Conservation (phyloP, 1,140 invertebrate species). For the Caenorhabditis briggsae region DNA sequence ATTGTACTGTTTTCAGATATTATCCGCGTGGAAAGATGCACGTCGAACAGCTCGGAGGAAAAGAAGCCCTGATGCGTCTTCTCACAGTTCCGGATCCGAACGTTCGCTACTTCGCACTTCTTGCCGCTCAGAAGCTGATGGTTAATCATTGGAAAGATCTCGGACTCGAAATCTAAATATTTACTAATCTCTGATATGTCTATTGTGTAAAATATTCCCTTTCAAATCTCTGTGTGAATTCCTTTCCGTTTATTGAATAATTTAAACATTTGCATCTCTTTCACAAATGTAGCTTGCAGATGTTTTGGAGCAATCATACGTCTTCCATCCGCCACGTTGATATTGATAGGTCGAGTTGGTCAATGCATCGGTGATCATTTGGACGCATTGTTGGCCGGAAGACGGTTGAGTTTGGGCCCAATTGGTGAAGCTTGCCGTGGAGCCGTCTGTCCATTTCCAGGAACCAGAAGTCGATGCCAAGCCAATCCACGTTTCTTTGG, state of each 20-base stretch:
- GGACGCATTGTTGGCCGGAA: background rate
- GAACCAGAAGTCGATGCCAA: background rate
- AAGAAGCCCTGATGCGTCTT: constrained; percentile 96
- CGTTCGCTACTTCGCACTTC: constrained; percentile 95
- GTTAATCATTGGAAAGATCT: constrained; percentile 99
- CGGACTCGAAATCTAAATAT: constrained; percentile 79
- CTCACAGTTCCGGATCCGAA: constrained; percentile 96
- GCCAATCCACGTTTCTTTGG: background rate
- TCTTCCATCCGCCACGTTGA: constrained; percentile 30
- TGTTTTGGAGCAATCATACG: background rate
- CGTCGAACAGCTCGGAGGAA: constrained; percentile 95
- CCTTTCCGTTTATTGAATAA: background rate
- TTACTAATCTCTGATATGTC: background rate
- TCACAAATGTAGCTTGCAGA: constrained; percentile 40
- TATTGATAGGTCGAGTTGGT: constrained; percentile 1
- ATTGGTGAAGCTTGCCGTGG: background rate
- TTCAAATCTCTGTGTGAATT: background rate
- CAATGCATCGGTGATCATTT: constrained; percentile 30
- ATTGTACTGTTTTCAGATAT: constrained; percentile 80
- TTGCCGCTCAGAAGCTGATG: constrained; percentile 99
- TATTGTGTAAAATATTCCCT: background rate
- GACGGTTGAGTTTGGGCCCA: constrained; percentile 13
- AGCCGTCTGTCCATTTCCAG: background rate
- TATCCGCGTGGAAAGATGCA: constrained; percentile 98
- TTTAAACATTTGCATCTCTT: background rate